Conservation (phyloP, 2,113 vertebrate genomes). For the Toxostoma redivivum region DNA sequence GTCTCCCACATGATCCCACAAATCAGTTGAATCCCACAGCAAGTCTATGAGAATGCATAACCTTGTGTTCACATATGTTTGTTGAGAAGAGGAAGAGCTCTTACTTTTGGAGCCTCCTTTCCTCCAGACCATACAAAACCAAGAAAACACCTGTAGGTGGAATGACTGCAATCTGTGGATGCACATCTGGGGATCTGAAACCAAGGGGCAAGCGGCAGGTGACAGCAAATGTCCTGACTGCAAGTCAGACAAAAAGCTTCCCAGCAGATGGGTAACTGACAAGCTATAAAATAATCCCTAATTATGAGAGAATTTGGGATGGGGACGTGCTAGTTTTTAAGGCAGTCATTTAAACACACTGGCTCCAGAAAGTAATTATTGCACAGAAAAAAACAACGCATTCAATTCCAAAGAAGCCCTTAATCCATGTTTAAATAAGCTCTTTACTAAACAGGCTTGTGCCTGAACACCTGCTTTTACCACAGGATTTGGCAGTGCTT, state of each 20-base stretch:
- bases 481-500: neutral
- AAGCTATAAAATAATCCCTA: slow-evolving; percentile 12
- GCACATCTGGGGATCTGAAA: neutral
- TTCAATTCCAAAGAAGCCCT: slow-evolving; percentile 31
- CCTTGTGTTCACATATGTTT: neutral
- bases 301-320: slow-evolving; percentile 43
- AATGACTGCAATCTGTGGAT: neutral
- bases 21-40: neutral
- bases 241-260: neutral
- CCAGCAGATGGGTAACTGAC: neutral
- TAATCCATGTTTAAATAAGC: slow-evolving; percentile 41
- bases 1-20: neutral
- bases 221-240: neutral
- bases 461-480: slow-evolving; percentile 31
- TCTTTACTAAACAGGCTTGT: slow-evolving; percentile 28
- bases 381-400: neutral
- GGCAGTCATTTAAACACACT: slow-evolving; percentile 29
- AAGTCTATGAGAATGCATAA: neutral
- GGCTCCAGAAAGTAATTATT: slow-evolving; percentile 52
- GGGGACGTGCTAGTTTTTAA: slow-evolving; percentile 12
- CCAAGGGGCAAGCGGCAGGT: neutral
- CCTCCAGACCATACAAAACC: neutral
- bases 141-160: neutral
- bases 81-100: too few relatives aligned
- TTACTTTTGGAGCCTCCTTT: neutral